These are phyloP conservation scores for Pachyseris speciosa DNA, from an alignment of 64 coral and sea anemone genomes.

Conservation along the genomic window DNA sequence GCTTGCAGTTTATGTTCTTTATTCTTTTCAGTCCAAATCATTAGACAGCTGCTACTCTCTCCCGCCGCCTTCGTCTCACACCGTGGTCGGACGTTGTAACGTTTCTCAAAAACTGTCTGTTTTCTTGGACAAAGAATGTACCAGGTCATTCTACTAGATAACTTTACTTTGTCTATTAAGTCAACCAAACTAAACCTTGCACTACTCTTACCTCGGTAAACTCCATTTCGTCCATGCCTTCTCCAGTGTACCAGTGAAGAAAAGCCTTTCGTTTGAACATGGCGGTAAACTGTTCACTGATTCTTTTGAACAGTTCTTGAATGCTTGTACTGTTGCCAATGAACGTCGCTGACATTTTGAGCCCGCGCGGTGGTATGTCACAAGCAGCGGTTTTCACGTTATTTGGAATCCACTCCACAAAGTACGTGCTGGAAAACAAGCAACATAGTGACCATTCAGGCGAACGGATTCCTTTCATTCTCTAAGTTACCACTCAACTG, in stretches of 20 bases:
- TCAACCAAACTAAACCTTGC: neutral
- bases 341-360: conserved; percentile 77
- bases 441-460: neutral
- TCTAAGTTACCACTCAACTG: no score
- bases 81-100: no score
- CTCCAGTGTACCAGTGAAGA: conserved; percentile 72
- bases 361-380: conserved; percentile 71
- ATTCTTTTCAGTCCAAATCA: no score
- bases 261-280: conserved; percentile 75
- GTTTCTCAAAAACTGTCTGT: no score
- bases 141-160: no score
- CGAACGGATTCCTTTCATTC: neutral
- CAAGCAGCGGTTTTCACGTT: conserved; percentile 75
- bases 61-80: no score
- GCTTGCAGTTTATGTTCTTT: no score
- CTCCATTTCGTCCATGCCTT: conserved; percentile 79
- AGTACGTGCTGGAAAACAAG: conserved; percentile 36
- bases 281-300: conserved; percentile 67
- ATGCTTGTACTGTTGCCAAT: conserved; percentile 66
- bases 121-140: no score
- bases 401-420: conserved; percentile 76
- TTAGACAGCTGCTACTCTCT: no score
- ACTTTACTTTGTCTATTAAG: no score
- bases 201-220: conserved; percentile 62
- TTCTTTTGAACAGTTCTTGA: conserved; percentile 70